Percentiles rank a stretch among this genome's conserved stretches.
Evolutionary conservation across 2,797 vertebrate genomes (phyloP).

Genomic region (Brotula barbata): DNA sequence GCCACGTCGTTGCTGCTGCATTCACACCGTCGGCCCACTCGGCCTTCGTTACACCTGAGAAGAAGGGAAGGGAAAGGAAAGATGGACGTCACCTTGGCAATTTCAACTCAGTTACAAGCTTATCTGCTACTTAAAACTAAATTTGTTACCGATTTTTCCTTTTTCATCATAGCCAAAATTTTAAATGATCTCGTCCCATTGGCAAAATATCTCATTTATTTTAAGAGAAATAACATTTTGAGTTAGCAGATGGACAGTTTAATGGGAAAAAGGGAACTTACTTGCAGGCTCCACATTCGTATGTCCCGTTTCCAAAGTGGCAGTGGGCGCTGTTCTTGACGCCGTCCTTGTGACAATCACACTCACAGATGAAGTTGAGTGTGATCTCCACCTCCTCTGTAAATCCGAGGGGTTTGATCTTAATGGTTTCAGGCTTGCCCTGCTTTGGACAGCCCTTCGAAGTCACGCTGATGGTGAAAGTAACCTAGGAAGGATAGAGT

Average conservation of each 20-base stretch:
- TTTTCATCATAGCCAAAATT: too few relatives aligned
- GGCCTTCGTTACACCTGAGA: constrained; percentile 90
- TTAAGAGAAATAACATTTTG: background rate
- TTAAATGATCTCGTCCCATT: background rate
- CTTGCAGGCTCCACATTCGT: constrained; percentile 98
- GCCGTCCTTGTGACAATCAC: constrained; percentile 85
- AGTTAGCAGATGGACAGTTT: background rate
- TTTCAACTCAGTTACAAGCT: background rate
- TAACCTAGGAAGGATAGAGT: constrained; percentile 78
- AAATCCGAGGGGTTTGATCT: constrained; percentile 95
- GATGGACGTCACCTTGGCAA: too few relatives aligned
- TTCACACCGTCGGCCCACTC: constrained; percentile 90
- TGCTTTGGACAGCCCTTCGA: constrained; percentile 89
- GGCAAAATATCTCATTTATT: background rate
- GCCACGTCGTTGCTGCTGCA: constrained; percentile 95
- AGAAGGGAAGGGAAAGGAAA: background rate
- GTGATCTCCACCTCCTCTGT: constrained; percentile 92
- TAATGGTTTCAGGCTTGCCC: constrained; percentile 83
- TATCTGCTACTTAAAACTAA: background rate
- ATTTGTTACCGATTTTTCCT: background rate
- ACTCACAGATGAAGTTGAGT: constrained; percentile 92
- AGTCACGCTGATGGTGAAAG: constrained; percentile 90
- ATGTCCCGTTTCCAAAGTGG: constrained; percentile 89
- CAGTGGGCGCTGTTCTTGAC: constrained; percentile 81
- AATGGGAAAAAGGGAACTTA: constrained; percentile 59